Conservation (phyloP, 2,797 vertebrate genomes). For the Aulostomus chinensis region DNA sequence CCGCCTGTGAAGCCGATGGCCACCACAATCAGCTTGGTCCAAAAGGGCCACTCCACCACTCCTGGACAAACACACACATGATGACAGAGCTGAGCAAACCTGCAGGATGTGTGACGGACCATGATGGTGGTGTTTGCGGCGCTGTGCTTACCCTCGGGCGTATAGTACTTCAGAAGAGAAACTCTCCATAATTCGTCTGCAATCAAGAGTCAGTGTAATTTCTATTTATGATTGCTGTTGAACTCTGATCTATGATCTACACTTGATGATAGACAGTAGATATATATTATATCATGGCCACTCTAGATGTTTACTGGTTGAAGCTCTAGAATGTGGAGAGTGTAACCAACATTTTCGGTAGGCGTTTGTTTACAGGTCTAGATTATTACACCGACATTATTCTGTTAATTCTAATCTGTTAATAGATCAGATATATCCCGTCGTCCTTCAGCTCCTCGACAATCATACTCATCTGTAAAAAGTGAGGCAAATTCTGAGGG, state of each 20-base stretch:
- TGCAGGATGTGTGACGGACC: constrained; percentile 1
- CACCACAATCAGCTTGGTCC: constrained; percentile 96
- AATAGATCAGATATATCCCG: too few relatives aligned
- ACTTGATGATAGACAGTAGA: background rate
- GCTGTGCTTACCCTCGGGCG: constrained; percentile 63
- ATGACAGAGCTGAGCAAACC: constrained; percentile 5
- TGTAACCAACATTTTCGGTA: too few relatives aligned
- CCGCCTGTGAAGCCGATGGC: constrained; percentile 91
- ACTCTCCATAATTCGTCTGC: constrained; percentile 73
- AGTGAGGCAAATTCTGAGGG: too few relatives aligned
- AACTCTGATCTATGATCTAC: constrained; percentile 1
- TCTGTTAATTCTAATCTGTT: too few relatives aligned
- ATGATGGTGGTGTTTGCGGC: constrained; percentile 38
- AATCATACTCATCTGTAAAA: too few relatives aligned
- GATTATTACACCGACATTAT: too few relatives aligned
- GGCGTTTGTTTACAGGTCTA: too few relatives aligned
- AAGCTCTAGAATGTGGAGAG: too few relatives aligned
- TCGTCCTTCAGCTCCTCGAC: too few relatives aligned
- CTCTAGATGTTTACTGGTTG: too few relatives aligned
- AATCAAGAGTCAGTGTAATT: constrained; percentile 69
- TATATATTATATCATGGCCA: constrained; percentile 11
- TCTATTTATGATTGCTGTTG: constrained; percentile 34
- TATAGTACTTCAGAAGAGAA: constrained; percentile 71
- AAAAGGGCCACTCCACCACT: constrained; percentile 96
- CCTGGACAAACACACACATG: constrained; percentile 70